These are phyloP conservation scores for Phragmatobia fuliginosa DNA, from an alignment of 2,888 invertebrate species.

Conservation along the genomic window DNA sequence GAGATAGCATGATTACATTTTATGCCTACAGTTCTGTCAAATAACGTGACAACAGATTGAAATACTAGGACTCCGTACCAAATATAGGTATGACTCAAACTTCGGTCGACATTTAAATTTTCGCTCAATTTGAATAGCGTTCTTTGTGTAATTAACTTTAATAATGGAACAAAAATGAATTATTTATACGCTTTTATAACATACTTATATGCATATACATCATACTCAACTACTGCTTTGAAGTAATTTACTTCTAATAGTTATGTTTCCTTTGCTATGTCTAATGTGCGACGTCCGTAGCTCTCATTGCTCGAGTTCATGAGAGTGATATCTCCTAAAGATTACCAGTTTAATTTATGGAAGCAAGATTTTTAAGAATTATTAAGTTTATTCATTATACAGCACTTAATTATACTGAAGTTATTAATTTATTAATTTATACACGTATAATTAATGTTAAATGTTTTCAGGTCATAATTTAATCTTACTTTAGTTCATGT, in stretches of 20 bases:
- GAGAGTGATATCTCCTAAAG: constrained; percentile 22
- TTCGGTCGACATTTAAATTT: constrained; percentile 7
- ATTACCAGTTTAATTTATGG: constrained; percentile 18
- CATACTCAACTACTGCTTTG: background rate
- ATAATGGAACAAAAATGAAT: background rate
- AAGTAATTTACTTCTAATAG: background rate
- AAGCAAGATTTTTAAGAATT: constrained; percentile 33
- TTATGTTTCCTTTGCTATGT: constrained; percentile 22
- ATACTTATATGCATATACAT: background rate
- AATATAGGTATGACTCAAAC: background rate
- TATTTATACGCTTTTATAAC: background rate
- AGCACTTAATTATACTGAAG: too few relatives aligned
- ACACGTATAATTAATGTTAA: constrained; percentile 29
- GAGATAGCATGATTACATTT: constrained; percentile 24
- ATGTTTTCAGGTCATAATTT: constrained; percentile 24
- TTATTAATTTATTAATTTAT: constrained; percentile 46
- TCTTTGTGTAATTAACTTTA: constrained; percentile 8
- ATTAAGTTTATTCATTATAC: constrained; percentile 46
- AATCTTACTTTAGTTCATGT: constrained; percentile 25
- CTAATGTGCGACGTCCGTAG: constrained; percentile 5
- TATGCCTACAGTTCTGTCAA: constrained; percentile 12
- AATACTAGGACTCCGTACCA: constrained; percentile 12
- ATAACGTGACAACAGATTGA: constrained; percentile 23
- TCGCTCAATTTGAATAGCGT: background rate
- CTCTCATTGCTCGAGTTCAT: constrained; percentile 18